Evolutionary conservation across 1,140 invertebrate genomes (phyloP).

Genomic region (Aradophagus sp.): DNA sequence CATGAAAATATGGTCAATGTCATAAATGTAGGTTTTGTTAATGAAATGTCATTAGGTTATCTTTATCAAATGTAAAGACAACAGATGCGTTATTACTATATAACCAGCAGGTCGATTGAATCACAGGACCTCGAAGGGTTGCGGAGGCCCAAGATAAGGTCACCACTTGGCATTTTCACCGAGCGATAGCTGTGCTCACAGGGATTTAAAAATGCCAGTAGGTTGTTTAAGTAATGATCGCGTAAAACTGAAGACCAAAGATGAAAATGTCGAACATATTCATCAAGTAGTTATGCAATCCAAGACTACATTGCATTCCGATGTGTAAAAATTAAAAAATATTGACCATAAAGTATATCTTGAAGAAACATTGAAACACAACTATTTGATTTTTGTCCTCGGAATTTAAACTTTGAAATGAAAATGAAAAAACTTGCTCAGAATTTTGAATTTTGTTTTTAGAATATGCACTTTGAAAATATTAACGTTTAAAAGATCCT

Average conservation of each 20-base stretch:
- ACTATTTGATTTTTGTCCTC: too few relatives aligned
- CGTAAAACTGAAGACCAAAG: background rate
- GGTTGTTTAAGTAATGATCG: constrained; percentile 62
- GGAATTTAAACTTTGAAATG: too few relatives aligned
- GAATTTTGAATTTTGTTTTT: background rate
- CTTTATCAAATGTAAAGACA: constrained; percentile 18
- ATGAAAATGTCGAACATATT: constrained; percentile 33
- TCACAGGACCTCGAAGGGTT: constrained; percentile 64
- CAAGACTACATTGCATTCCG: too few relatives aligned
- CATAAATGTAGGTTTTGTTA: constrained; percentile 21
- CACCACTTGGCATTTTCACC: constrained; percentile 64
- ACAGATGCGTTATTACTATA: constrained; percentile 25
- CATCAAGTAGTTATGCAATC: too few relatives aligned
- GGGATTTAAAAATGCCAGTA: constrained; percentile 63
- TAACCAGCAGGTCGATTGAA: constrained; percentile 59
- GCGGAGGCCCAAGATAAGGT: constrained; percentile 60
- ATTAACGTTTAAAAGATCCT: too few relatives aligned
- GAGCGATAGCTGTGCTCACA: constrained; percentile 58
- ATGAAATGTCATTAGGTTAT: constrained; percentile 63
- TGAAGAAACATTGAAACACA: too few relatives aligned
- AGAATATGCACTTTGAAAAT: background rate
- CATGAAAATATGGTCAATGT: constrained; percentile 20
- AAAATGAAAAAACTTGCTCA: too few relatives aligned
- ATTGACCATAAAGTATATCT: too few relatives aligned
- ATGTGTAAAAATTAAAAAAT: too few relatives aligned